Percentiles rank a stretch among this genome's conserved stretches.
phyloP scores from a whole-genome alignment of 2,113 vertebrate genomes.

The Elachura formosa region DNA sequence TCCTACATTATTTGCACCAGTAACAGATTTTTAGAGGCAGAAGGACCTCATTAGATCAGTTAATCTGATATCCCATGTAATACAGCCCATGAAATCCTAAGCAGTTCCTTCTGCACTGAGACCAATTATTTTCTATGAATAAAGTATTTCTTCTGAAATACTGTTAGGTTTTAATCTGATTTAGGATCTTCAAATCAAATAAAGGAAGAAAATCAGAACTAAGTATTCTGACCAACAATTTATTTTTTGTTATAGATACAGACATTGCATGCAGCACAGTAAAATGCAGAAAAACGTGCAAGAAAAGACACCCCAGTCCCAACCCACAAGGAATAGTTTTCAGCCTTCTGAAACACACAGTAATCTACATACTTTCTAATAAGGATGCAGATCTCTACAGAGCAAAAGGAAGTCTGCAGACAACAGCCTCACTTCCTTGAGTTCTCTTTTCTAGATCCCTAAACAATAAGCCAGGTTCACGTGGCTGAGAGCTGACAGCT shows the following conservation, averaged over 20 bases:
- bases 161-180: not conserved
- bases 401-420: not conserved
- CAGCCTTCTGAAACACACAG: not conserved
- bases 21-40: not conserved
- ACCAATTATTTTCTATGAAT: not conserved
- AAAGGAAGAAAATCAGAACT: not conserved
- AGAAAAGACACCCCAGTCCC: not conserved
- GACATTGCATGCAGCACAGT: not conserved
- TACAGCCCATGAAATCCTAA: not conserved
- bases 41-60: not conserved
- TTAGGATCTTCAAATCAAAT: not conserved
- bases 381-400: not conserved
- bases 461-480: not conserved
- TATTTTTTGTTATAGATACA: not conserved
- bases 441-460: not conserved
- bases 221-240: not conserved
- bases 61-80: not conserved
- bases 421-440: not conserved
- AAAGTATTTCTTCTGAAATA: not conserved
- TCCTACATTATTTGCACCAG: not conserved
- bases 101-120: not conserved
- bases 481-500: not conserved
- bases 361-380: not conserved
- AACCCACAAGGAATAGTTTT: not conserved
- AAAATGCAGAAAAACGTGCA: not conserved